Evolutionary conservation across 2,113 vertebrate species (phyloP).

Genomic region (Stercorarius parasiticus): DNA sequence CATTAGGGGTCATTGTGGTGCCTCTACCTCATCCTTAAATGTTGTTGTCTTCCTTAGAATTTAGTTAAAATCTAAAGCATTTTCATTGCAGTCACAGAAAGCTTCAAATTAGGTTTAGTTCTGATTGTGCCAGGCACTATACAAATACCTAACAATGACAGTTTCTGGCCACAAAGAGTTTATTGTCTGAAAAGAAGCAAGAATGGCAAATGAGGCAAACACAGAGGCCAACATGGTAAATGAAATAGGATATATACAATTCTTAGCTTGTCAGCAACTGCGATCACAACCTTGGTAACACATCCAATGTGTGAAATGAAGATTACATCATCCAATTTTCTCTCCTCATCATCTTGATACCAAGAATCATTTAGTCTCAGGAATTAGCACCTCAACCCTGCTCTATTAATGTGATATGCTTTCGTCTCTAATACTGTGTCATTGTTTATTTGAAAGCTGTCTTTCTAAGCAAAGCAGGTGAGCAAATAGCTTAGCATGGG

Average conservation of each 20-base stretch:
- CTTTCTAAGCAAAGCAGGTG: constrained; percentile 72
- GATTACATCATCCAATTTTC: background rate
- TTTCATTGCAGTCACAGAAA: background rate
- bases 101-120: background rate
- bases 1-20: background rate
- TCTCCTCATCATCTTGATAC: background rate
- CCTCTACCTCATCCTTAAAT: background rate
- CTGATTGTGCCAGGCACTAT: constrained; percentile 34
- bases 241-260: background rate
- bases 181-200: constrained; percentile 10
- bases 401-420: background rate
- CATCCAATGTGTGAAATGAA: background rate
- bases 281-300: background rate
- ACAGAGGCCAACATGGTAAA: background rate
- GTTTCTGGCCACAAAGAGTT: background rate
- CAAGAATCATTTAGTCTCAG: background rate
- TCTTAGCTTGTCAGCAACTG: background rate
- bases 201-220: constrained; percentile 13
- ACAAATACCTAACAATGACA: constrained; percentile 47
- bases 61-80: background rate
- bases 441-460: constrained; percentile 66
- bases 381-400: background rate
- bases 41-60: background rate
- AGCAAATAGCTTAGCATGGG: constrained; percentile 65
- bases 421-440: constrained; percentile 34